Conservation (phyloP, 2,888 invertebrate species). For the Lasioglossum pauxillum region DNA sequence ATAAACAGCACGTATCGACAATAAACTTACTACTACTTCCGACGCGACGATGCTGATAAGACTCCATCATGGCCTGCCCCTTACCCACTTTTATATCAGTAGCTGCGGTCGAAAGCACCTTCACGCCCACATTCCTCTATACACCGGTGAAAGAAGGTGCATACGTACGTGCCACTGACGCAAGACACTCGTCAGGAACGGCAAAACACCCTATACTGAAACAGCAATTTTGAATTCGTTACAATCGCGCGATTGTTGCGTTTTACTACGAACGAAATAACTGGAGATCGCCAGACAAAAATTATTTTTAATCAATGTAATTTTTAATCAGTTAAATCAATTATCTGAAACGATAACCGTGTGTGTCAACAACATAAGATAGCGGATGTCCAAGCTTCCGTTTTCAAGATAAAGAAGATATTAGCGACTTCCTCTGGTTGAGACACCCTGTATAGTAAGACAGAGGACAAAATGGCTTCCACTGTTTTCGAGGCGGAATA, state of each 20-base stretch:
- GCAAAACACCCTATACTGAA: conserved; percentile 36
- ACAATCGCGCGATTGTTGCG: neutral
- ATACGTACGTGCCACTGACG: neutral
- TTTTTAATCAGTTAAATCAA: neutral
- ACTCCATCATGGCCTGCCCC: conserved; percentile 68
- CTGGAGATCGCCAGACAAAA: neutral
- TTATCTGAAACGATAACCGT: neutral
- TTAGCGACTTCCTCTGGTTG: neutral
- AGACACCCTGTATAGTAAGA: neutral
- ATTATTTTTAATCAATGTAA: neutral
- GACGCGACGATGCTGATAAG: conserved; percentile 77
- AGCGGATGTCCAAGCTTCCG: neutral
- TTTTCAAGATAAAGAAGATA: neutral
- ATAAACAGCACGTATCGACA: conserved; percentile 78
- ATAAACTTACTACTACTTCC: conserved; percentile 78
- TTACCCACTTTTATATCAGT: conserved; percentile 71
- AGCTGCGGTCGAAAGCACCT: conserved; percentile 73
- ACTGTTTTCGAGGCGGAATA: neutral
- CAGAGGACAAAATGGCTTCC: neutral
- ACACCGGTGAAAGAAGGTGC: conserved; percentile 47
- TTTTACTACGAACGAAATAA: neutral
- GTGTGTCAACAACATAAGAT: neutral
- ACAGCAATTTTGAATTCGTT: conserved; percentile 13
- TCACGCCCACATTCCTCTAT: conserved; percentile 74
- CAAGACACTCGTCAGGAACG: conserved; percentile 33